Evolutionary conservation across 1,140 invertebrate species (phyloP).

Genomic region (Andrena cerasifolii): DNA sequence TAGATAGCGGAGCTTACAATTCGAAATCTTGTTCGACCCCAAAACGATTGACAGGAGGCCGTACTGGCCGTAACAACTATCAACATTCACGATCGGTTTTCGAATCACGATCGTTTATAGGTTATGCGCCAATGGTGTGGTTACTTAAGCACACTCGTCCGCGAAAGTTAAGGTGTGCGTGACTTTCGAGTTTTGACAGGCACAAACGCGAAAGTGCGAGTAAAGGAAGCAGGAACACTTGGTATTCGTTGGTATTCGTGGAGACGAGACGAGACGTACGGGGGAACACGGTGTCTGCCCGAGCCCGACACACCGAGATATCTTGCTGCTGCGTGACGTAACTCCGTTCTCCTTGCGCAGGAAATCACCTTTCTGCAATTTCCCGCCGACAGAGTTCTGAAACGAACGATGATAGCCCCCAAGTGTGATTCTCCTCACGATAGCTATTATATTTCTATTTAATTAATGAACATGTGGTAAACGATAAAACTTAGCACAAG

Average conservation of each 20-base stretch:
- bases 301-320: slow-evolving; percentile 55
- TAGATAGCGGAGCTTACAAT: background rate
- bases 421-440: slow-evolving; percentile 47
- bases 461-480: slow-evolving; percentile 76
- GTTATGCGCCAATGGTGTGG: slow-evolving; percentile 63
- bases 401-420: slow-evolving; percentile 44
- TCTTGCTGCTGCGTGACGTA: slow-evolving; percentile 66
- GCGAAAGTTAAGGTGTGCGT: slow-evolving; percentile 50
- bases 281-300: slow-evolving; percentile 43
- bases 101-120: slow-evolving; percentile 63
- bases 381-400: slow-evolving; percentile 31
- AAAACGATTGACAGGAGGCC: slow-evolving; percentile 17
- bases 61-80: slow-evolving; percentile 45
- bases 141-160: slow-evolving; percentile 32
- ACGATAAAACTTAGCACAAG: slow-evolving; percentile 70
- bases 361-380: slow-evolving; percentile 31
- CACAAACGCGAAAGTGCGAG: slow-evolving; percentile 35
- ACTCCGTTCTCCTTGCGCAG: slow-evolving; percentile 52
- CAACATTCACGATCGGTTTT: slow-evolving; percentile 66
- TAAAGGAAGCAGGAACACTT: slow-evolving; percentile 48
- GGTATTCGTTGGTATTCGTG: slow-evolving; percentile 27
- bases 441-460: slow-evolving; percentile 54
- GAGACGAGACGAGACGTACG: slow-evolving; percentile 60
- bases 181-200: slow-evolving; percentile 49
- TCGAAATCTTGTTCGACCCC: slow-evolving; percentile 20